phyloP scores from a whole-genome alignment of 2,797 vertebrate species.

The Champsocephalus esox region DNA sequence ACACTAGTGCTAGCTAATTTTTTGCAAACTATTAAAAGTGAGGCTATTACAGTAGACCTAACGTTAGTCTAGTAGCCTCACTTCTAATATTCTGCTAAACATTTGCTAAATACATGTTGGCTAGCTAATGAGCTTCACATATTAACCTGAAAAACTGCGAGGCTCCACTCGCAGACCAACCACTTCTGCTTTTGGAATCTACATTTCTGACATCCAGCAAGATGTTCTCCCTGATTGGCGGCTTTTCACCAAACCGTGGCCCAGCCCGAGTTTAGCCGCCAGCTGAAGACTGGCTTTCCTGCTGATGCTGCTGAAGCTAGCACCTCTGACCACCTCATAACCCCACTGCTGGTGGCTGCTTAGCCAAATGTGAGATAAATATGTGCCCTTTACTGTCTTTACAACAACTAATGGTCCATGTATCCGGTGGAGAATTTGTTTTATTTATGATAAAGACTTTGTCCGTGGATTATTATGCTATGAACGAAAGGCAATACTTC shows the following conservation, averaged over 20 bases:
- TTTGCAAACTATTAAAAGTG: too few relatives aligned
- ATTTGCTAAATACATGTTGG: too few relatives aligned
- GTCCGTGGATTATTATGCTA: not conserved
- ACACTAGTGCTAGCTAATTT: too few relatives aligned
- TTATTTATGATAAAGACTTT: not conserved
- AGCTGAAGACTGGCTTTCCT: conserved; percentile 52
- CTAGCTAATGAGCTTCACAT: too few relatives aligned
- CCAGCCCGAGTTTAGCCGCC: conserved; percentile 28
- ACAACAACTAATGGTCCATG: not conserved
- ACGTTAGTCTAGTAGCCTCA: too few relatives aligned
- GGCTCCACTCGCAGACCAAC: not conserved
- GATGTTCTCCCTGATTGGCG: conserved; percentile 43
- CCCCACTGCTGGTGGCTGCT: conserved; percentile 21
- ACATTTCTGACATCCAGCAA: conserved; percentile 41
- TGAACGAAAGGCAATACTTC: conserved; percentile 3
- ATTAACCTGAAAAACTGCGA: too few relatives aligned
- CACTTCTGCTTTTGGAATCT: conserved; percentile 64
- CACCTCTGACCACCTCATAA: conserved; percentile 41
- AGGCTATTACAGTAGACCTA: too few relatives aligned
- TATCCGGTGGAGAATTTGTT: not conserved
- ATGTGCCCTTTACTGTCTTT: conserved; percentile 15
- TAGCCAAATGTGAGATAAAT: conserved; percentile 28
- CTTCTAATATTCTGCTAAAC: too few relatives aligned
- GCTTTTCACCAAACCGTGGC: conserved; percentile 40
- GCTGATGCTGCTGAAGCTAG: conserved; percentile 48